Base-by-base conservation (phyloP, 2,797 vertebrate genomes). In the Mallotus villosus region DNA sequence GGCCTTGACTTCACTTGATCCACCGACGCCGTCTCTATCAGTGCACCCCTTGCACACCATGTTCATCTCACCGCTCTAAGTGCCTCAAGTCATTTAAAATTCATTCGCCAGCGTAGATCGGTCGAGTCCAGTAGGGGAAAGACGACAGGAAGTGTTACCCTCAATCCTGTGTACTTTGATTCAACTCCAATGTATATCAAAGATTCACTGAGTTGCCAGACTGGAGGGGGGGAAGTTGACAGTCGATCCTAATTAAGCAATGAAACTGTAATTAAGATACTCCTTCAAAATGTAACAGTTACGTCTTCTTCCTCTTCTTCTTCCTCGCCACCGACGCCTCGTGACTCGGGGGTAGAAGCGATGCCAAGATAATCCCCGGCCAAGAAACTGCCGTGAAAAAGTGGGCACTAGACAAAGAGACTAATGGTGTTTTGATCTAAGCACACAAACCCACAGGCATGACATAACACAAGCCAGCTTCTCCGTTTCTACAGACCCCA, bases 341-440 rank as follows among this genome's bases (percentile, higher is more conserved):
- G 78, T 81, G 51, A 82, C 62, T 17, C 58, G n/a, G 83, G 82
- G 89, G 81, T 74, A 68, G 78, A 77, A 74, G 74, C 81, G 79
- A 76, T 74, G 84, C 88, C 87, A 89, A 76, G 12, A 17, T 73
- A 81, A 75, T 90, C 86, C 80, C 78, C 29, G 75, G 88, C 85
- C 88, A 87, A 80, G 82, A 82, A 60, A 80, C 78, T 74, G 84
- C 80, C 80, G 88, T 86, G 83, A 84, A 87, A 41, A 77, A 83
- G 82, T 84, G 86, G 86, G 86, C 86, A 85, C 79, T 84, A 90
- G 81, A 87, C 86, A 88, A 89, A 90, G 85, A 90, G 87, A 91
- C 87, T 88, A 83, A 89, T 90, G 83, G 83, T 85, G 86, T 89
- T 90, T 89, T 89, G 82, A 90, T 91, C 81, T 83, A 82, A 90